These are phyloP conservation scores for Celastrina argiolus DNA, from an alignment of 2,888 invertebrate genomes.

Conservation along the genomic window DNA sequence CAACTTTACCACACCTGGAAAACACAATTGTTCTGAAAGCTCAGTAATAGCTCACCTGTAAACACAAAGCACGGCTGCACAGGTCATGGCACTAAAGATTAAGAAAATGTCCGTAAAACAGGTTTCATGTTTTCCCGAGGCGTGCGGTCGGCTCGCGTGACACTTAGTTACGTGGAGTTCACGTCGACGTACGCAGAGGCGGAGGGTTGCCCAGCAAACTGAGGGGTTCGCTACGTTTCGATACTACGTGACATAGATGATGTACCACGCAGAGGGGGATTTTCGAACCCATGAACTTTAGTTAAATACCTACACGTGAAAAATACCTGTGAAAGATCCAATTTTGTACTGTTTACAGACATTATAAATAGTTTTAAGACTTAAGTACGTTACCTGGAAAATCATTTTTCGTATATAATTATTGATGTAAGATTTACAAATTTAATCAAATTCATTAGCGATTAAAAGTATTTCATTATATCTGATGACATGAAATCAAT, in stretches of 20 bases:
- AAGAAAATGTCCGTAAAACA: neutral
- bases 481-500: no score
- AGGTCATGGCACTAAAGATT: constrained; percentile 40
- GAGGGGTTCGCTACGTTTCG: constrained; percentile 57
- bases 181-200: neutral
- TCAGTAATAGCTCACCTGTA: constrained; percentile 41
- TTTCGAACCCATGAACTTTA: no score
- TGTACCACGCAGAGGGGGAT: constrained; percentile 30
- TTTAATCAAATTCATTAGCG: no score
- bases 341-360: no score
- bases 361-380: no score
- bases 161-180: neutral
- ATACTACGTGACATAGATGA: constrained; percentile 62
- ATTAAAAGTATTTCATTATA: no score
- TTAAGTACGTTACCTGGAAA: no score
- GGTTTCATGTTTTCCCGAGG: constrained; percentile 27
- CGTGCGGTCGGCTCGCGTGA: constrained; percentile 32
- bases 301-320: no score
- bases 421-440: no score
- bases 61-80: constrained; percentile 40
- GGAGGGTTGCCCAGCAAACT: constrained; percentile 39
- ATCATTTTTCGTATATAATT: no score
- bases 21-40: neutral
- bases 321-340: no score
- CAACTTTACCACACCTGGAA: neutral